Conservation (phyloP, 2,797 vertebrate genomes). For the Calcarius lapponicus region DNA sequence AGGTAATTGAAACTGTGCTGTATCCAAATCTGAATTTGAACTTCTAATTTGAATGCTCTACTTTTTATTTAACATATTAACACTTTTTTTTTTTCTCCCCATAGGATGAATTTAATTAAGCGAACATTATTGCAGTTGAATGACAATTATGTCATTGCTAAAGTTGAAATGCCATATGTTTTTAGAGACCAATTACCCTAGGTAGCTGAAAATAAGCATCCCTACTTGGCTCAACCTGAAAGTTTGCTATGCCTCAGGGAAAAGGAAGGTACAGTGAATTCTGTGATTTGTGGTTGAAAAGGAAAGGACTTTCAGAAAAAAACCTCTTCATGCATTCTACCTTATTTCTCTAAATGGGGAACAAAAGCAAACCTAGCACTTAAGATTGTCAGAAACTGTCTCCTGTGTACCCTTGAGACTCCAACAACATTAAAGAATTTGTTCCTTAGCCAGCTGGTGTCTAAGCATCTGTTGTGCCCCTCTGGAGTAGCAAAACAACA, state of each 20-base stretch:
- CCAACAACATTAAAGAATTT: not conserved
- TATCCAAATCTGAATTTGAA: not conserved
- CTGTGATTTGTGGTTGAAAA: not conserved
- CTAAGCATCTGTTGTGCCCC: not conserved
- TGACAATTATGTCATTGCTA: not conserved
- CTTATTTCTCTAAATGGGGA: not conserved
- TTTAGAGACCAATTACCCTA: constrained; percentile 5
- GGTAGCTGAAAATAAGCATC: not conserved
- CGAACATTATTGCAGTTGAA: not conserved
- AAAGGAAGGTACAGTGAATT: not conserved
- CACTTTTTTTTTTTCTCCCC: not conserved
- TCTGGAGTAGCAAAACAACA: not conserved
- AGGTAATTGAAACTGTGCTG: not conserved
- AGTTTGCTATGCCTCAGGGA: not conserved
- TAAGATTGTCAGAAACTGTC: not conserved
- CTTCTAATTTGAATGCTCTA: not conserved
- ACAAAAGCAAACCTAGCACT: not conserved
- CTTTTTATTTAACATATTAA: constrained; percentile 16
- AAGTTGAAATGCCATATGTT: constrained; percentile 21
- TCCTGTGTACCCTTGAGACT: not conserved
- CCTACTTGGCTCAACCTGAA: not conserved
- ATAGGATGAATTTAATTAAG: constrained; percentile 10
- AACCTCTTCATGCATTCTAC: not conserved
- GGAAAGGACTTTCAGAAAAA: not conserved
- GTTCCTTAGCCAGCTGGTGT: not conserved